These are phyloP conservation scores for Streblospio benedicti DNA, from an alignment of 1,140 invertebrate genomes.

Conservation along the genomic window DNA sequence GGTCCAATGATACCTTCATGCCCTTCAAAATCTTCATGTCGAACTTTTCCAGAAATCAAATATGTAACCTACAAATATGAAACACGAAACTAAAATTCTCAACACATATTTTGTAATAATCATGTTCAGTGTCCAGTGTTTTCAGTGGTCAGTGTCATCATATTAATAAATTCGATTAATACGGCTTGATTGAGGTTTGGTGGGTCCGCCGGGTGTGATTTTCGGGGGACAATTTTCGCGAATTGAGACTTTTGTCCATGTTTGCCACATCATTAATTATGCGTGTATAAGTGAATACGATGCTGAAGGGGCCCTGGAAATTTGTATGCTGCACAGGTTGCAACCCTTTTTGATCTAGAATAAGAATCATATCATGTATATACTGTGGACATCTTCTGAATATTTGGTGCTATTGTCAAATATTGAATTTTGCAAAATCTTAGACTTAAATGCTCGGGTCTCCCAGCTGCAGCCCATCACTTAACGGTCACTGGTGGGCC, in stretches of 20 bases:
- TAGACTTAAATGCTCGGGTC: background rate
- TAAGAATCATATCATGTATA: no score
- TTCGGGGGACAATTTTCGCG: background rate
- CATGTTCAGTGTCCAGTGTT: background rate
- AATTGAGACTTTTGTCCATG: no score
- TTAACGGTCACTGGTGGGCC: background rate
- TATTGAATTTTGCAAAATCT: background rate
- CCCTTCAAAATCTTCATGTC: slow-evolving; percentile 36
- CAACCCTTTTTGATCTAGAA: no score
- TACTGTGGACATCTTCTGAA: no score
- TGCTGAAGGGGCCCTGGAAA: no score
- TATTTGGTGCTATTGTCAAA: no score
- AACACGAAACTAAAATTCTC: background rate
- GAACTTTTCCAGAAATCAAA: slow-evolving; percentile 28
- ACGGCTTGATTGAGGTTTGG: no score
- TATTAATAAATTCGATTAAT: background rate
- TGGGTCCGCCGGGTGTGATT: background rate
- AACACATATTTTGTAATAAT: background rate
- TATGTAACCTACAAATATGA: slow-evolving; percentile 29
- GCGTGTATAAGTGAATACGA: no score
- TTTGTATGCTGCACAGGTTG: no score
- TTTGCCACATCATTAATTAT: no score
- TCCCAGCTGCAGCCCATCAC: background rate
- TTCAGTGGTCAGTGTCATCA: background rate
- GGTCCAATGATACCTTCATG: slow-evolving; percentile 23